Evolutionary conservation across 2,888 invertebrate species (phyloP).

Genomic region (Coecobrya sp.): DNA sequence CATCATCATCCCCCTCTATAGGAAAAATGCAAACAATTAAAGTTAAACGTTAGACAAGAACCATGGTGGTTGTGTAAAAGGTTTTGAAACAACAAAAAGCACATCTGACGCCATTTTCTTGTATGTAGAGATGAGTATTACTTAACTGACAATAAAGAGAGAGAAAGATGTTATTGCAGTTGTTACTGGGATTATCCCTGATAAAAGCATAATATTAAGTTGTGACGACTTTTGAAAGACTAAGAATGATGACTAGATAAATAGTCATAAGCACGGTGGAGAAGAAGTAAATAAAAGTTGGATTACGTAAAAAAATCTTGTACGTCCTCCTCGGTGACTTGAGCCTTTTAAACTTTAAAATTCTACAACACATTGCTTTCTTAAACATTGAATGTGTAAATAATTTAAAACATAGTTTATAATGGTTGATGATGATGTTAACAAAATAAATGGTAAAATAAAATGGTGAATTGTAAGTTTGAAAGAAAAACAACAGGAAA

Average conservation of each 20-base stretch:
- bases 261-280: neutral
- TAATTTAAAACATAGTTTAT: neutral
- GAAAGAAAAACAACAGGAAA: conserved; percentile 19
- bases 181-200: neutral
- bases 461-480: neutral
- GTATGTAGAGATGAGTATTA: too few species aligned
- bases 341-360: neutral
- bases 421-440: neutral
- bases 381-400: neutral
- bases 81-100: conserved; percentile 2
- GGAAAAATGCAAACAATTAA: neutral
- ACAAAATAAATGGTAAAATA: neutral
- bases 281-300: neutral
- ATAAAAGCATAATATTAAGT: neutral
- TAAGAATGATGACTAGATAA: conserved; percentile 12
- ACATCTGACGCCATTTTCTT: conserved; percentile 38
- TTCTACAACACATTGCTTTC: neutral
- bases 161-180: neutral
- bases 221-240: neutral
- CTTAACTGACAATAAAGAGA: conserved; percentile 24
- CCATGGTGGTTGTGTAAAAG: neutral
- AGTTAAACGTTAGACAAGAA: neutral
- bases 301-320: neutral
- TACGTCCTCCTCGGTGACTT: too few species aligned
- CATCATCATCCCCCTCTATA: neutral